Base-by-base conservation (phyloP, 2,113 vertebrate genomes). In the Sialia sialis region DNA sequence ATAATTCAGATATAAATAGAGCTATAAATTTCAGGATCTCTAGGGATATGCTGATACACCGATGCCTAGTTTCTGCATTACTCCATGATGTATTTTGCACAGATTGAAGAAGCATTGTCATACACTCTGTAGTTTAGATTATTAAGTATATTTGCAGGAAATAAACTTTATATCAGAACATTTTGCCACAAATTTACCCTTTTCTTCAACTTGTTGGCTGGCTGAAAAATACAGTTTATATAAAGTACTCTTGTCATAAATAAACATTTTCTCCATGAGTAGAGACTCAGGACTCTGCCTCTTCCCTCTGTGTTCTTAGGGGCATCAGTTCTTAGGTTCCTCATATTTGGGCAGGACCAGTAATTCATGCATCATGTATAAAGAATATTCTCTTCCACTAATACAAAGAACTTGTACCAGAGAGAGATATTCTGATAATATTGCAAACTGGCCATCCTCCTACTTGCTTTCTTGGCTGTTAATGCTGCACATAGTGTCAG, bases 1-100 rank as follows among this genome's bases (percentile, higher is more conserved):
- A 68, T 52, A 90, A 93, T 87, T 87, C 60, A 68, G 58, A 69
- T 90, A 72, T 76, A 94, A 87, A 89, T 87, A 84, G 44, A 91
- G 30, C 63, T 84, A 84, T 89, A 94, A 89, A 82, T 82, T 89
- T 89, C 58, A 80, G 32, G 14, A 44, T 87, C 84, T 93, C 62
- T 54, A 59, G 62, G 38, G 92, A 69, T 68, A 38, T 21, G 38
- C 39, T 68, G 74, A 89, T 39, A 78, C 39, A 64, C 25, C 32
- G 48, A 54, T 87, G 39, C 18, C 14, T 70, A 30, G 38, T 32
- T 89, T 52, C n/a, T 68, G 46, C 51, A 25, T 55, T 80, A 27
- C 12, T 49, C 68, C 63, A 27, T 3, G 1, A 39, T 77, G 8
- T 73, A 56, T 64, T 36, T 93, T 63, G 18, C 8, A 55, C 41